These are phyloP conservation scores for Drosophila monieri DNA, from an alignment of 2,888 invertebrate genomes.

Conservation along the genomic window DNA sequence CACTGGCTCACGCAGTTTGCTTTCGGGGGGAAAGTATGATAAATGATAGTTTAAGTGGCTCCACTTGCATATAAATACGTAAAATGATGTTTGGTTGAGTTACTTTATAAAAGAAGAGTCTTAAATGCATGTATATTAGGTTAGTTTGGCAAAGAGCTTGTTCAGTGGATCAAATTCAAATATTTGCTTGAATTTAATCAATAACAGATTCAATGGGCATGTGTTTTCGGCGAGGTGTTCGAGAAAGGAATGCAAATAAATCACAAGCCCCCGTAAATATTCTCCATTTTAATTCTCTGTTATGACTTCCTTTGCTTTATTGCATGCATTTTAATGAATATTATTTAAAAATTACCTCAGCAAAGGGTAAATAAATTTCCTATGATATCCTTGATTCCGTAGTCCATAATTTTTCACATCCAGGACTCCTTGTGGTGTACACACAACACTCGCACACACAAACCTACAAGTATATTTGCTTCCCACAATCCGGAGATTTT, in stretches of 20 bases:
- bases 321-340: conserved; percentile 19
- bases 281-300: conserved; percentile 1
- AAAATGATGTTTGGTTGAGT: not conserved
- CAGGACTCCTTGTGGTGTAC: conserved; percentile 25
- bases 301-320: conserved; percentile 14
- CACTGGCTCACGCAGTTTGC: conserved; percentile 16
- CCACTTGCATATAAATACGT: conserved; percentile 13
- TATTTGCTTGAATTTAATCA: not conserved
- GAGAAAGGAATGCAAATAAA: not conserved
- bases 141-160: not conserved
- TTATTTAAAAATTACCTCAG: conserved; percentile 19
- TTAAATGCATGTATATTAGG: not conserved
- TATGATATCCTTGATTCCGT: conserved; percentile 20
- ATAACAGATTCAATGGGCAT: not conserved
- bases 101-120: not conserved
- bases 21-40: conserved; percentile 26
- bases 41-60: conserved; percentile 22
- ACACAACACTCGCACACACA: conserved; percentile 4
- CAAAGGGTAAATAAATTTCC: conserved; percentile 24
- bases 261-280: conserved; percentile 15
- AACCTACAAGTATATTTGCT: conserved; percentile 21
- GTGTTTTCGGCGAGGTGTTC: not conserved
- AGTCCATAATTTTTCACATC: conserved; percentile 47
- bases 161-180: not conserved
- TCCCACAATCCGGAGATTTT: conserved; percentile 12